phyloP scores from a whole-genome alignment of 2,797 vertebrate genomes.

The Bufotes viridis region DNA sequence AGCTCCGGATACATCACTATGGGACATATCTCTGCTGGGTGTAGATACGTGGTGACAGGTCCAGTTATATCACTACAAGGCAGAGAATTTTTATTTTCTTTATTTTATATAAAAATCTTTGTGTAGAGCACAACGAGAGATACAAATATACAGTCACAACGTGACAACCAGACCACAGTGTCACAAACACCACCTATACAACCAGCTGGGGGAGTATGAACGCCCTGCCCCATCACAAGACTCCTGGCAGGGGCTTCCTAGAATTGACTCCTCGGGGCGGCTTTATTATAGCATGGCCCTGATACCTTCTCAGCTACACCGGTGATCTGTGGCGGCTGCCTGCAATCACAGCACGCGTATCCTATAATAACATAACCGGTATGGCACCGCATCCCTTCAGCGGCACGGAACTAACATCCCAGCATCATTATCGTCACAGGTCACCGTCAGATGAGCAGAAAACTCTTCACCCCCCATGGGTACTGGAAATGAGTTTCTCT shows the following conservation, averaged over 20 bases:
- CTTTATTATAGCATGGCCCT: too few species aligned
- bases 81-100: background rate
- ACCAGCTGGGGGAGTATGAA: constrained; percentile 4
- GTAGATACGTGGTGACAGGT: background rate
- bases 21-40: background rate
- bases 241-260: background rate
- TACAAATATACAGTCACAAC: constrained; percentile 55
- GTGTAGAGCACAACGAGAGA: constrained; percentile 20
- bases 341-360: too few species aligned
- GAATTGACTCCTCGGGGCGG: background rate
- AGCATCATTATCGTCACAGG: background rate
- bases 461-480: background rate
- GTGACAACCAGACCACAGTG: constrained; percentile 40
- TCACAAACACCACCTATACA: constrained; percentile 51
- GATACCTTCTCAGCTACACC: background rate
- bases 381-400: too few species aligned
- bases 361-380: too few species aligned
- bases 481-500: constrained; percentile 8
- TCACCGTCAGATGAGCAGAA: background rate
- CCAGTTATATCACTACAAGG: background rate
- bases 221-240: background rate
- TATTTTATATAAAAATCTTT: constrained; percentile 39
- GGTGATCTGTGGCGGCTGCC: background rate
- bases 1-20: background rate
- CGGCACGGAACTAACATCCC: background rate